Conservation (phyloP, 2,797 vertebrate species). For the Microctenopoma lineatum region DNA sequence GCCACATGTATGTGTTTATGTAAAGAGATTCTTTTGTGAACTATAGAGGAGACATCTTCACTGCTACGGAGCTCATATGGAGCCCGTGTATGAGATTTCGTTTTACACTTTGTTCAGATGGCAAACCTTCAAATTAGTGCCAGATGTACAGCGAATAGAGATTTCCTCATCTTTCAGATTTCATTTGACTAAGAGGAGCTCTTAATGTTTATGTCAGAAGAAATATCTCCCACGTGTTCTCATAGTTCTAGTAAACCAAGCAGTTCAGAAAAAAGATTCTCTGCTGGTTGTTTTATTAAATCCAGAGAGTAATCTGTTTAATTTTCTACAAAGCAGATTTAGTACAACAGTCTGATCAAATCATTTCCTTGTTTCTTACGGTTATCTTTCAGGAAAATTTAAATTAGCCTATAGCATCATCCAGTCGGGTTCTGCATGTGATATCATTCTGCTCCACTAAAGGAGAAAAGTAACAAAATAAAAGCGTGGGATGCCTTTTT, state of each 20-base stretch:
- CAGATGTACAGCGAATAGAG: not conserved
- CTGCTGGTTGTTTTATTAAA: slow-evolving; percentile 3
- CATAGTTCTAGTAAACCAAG: slow-evolving; percentile 5
- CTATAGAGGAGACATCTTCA: not conserved
- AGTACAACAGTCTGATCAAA: slow-evolving; percentile 34
- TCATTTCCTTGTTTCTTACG: slow-evolving; percentile 11
- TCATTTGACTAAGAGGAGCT: not conserved
- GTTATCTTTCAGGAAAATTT: slow-evolving; percentile 13
- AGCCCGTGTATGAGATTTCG: not conserved
- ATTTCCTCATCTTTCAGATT: slow-evolving; percentile 5
- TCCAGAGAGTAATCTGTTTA: slow-evolving; percentile 28
- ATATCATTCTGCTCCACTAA: not conserved
- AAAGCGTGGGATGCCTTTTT: not conserved
- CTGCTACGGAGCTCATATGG: not conserved
- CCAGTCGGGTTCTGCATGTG: slow-evolving; percentile 1
- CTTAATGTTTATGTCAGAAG: slow-evolving; percentile 22
- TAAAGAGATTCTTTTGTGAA: not conserved
- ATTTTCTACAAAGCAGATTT: slow-evolving; percentile 17
- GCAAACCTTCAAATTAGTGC: not conserved
- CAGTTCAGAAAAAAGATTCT: slow-evolving; percentile 6
- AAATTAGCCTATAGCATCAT: slow-evolving; percentile 7
- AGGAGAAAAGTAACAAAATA: not conserved
- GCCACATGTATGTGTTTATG: not conserved
- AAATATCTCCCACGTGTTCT: not conserved
- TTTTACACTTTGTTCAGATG: not conserved